Percentiles rank a stretch among this genome's conserved stretches.
These are phyloP conservation scores for Trochalopteron elliotii DNA, from an alignment of 2,113 vertebrate species.

Conservation along the genomic window DNA sequence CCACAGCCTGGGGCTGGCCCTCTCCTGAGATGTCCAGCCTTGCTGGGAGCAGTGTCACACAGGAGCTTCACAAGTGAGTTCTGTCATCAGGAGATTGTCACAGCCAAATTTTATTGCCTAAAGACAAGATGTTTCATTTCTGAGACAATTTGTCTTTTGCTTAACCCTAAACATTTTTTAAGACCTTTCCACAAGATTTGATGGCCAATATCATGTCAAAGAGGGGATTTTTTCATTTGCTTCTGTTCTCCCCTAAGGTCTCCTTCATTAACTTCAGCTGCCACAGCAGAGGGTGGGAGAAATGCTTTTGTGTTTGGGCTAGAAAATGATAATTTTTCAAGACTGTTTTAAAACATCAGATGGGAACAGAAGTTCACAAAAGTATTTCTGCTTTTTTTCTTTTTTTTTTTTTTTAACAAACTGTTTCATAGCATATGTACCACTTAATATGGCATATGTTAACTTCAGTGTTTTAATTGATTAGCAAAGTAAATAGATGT, in stretches of 20 bases:
- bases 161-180: background rate
- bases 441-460: conserved; percentile 73
- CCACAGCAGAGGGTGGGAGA: conserved; percentile 2
- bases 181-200: background rate
- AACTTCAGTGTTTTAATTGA: conserved; percentile 75
- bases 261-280: conserved; percentile 8
- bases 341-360: conserved; percentile 71
- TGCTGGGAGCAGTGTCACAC: background rate
- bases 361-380: conserved; percentile 67
- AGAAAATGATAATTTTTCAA: conserved; percentile 61
- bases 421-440: conserved; percentile 73
- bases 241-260: background rate
- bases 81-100: background rate
- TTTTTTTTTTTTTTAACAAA: conserved; percentile 41
- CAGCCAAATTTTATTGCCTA: background rate
- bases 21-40: background rate
- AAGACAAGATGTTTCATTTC: conserved; percentile 17
- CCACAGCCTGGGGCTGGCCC: background rate
- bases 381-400: conserved; percentile 30
- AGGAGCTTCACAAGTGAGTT: background rate
- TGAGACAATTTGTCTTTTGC: background rate
- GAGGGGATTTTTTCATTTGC: background rate
- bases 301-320: conserved; percentile 55
- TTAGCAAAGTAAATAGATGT: conserved; percentile 67
- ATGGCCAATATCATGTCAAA: background rate